These are phyloP conservation scores for Protomyctophum bolini DNA, from an alignment of 2,113 vertebrate species.

Conservation along the genomic window DNA sequence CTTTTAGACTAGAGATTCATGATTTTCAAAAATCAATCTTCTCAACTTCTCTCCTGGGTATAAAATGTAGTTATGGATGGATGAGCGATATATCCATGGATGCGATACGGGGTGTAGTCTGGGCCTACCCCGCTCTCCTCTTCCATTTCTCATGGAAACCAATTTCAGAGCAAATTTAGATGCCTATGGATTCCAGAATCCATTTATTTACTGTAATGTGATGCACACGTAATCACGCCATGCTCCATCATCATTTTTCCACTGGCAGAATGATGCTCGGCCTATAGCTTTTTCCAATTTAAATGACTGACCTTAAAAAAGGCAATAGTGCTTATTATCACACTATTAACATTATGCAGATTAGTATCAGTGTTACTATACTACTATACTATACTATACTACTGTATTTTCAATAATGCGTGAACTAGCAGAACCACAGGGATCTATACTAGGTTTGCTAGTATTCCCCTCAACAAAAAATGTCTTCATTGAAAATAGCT, in stretches of 20 bases:
- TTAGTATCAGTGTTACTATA: too few species aligned
- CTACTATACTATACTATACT: too few species aligned
- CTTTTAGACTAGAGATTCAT: slow-evolving; percentile 38
- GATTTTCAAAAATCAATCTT: slow-evolving; percentile 52
- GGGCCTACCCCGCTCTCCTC: not conserved
- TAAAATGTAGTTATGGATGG: slow-evolving; percentile 39
- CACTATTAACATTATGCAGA: not conserved
- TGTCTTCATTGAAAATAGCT: too few species aligned
- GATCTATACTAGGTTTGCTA: too few species aligned
- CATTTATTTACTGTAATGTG: slow-evolving; percentile 6
- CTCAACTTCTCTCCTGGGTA: slow-evolving; percentile 20
- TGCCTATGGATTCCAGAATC: slow-evolving; percentile 3
- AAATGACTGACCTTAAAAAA: not conserved
- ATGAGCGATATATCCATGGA: slow-evolving; percentile 26
- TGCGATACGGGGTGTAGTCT: slow-evolving; percentile 11
- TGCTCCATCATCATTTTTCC: too few species aligned
- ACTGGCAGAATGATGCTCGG: too few species aligned
- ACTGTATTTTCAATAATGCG: too few species aligned
- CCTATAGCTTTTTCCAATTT: not conserved
- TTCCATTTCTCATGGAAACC: not conserved
- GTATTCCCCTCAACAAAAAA: too few species aligned
- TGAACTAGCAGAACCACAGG: too few species aligned
- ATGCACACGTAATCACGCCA: slow-evolving; percentile 1
- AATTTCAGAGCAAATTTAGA: slow-evolving; percentile 8
- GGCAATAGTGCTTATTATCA: not conserved